Evolutionary conservation across 2,797 vertebrate genomes (phyloP), one percentile per base, ranked within the genome.

Genomic region (Coreius guichenoti): DNA sequence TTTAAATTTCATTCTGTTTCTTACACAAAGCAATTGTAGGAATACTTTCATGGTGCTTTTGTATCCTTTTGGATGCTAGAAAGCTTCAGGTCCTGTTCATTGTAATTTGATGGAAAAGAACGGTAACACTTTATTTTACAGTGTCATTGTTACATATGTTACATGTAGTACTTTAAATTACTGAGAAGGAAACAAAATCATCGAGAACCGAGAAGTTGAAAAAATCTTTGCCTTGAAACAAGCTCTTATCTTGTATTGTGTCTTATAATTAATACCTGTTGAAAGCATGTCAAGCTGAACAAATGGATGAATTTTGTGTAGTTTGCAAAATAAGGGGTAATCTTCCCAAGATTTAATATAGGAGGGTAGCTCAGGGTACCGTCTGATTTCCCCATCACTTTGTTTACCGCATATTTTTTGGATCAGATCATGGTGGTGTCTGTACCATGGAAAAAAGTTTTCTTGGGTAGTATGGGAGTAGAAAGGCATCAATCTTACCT

Each of bases 11-110:
- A 51, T 29, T 74, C 26, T 31, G 17, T 51, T 74, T 74, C 17
- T 54, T 5, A 33, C 26, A 51, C 4, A 75, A 54, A 75, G 14
- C 17, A 11, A 19, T 47, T 73, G 29, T 75, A 31, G 31, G 29
- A 74, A 49, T 74, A 74, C 51, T 54, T 75, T 75, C 11, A 54
- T 75, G 14, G 8, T 19, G 26, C 26, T 29, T 65, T 73, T 73
- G 16, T 29, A 16, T 29, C n/a, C 45, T 8, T 72, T 73, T 74
- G 49, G 8, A 49, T 49, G 70, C 45, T 51, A 31, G 45, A 74
- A 74, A 12, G 72, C 26, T 31, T 72, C 13, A 26, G n/a, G 58
- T 29, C 45, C 4, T 29, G 47, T 54, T 75, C 17, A 23, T 75
- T 54, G 19, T 33, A 33, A 75, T 49, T 49, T 29, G 0, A 31